phyloP scores from a whole-genome alignment of 2,888 invertebrate genomes.

The Baccha elongata region DNA sequence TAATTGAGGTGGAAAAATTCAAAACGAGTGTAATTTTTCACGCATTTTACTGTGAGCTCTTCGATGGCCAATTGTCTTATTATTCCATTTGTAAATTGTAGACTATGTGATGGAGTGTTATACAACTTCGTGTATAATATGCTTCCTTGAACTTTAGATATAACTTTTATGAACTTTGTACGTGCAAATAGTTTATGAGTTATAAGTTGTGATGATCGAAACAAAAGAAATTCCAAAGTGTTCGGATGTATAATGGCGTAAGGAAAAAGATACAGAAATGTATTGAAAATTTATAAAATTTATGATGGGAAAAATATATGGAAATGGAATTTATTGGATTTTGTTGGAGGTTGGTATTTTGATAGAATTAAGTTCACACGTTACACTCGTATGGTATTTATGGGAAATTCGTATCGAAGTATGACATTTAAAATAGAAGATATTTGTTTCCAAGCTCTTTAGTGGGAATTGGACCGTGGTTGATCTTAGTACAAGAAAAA shows the following conservation, averaged over 20 bases:
- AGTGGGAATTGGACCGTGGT: no score
- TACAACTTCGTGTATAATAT: neutral
- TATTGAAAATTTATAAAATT: neutral
- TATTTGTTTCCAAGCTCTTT: no score
- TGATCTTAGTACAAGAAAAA: no score
- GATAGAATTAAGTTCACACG: constrained; percentile 9
- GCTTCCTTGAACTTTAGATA: constrained; percentile 66
- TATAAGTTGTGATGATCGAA: neutral
- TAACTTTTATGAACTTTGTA: constrained; percentile 55
- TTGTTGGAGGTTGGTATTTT: constrained; percentile 11
- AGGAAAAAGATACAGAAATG: constrained; percentile 19
- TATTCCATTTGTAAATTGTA: constrained; percentile 4
- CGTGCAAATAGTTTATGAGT: constrained; percentile 58
- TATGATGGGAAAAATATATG: constrained; percentile 1
- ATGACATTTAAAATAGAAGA: no score
- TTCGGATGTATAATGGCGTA: constrained; percentile 25
- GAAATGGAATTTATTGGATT: constrained; percentile 6
- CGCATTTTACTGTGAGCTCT: constrained; percentile 45
- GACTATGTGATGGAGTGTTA: neutral
- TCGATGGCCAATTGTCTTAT: constrained; percentile 42
- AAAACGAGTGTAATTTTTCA: constrained; percentile 67
- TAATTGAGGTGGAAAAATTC: constrained; percentile 64
- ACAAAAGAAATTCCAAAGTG: constrained; percentile 65
- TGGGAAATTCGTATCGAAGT: no score
- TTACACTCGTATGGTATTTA: no score